phyloP scores from a whole-genome alignment of 2,888 invertebrate species.

The Panorpa germanica region DNA sequence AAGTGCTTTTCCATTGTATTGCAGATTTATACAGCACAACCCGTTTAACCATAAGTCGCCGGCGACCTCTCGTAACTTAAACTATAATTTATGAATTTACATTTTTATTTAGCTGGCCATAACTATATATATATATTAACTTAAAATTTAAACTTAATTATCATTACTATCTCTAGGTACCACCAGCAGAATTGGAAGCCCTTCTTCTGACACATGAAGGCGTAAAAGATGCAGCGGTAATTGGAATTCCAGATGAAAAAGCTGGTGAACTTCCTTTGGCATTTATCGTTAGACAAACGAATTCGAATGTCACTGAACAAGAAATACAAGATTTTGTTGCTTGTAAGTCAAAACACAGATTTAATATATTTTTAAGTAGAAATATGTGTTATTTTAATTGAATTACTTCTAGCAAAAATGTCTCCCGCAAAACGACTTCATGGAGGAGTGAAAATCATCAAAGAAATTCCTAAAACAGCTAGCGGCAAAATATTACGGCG shows the following conservation, averaged over 20 bases:
- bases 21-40: too few relatives aligned
- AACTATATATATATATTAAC: too few relatives aligned
- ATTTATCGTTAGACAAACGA: constrained; percentile 46
- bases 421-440: constrained; percentile 54
- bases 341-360: too few relatives aligned
- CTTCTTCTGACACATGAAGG: constrained; percentile 48
- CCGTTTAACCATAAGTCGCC: too few relatives aligned
- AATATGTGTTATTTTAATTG: background rate
- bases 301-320: constrained; percentile 27
- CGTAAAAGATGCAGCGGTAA: constrained; percentile 62
- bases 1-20: too few relatives aligned
- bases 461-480: constrained; percentile 57
- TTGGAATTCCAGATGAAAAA: constrained; percentile 51
- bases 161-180: too few relatives aligned
- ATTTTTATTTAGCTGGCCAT: too few relatives aligned
- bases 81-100: too few relatives aligned
- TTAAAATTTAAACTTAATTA: too few relatives aligned
- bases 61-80: too few relatives aligned
- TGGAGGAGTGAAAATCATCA: constrained; percentile 53
- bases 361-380: too few relatives aligned
- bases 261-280: constrained; percentile 62
- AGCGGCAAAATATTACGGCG: constrained; percentile 63
- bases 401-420: constrained; percentile 25
- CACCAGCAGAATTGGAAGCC: constrained; percentile 77
- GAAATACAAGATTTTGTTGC: constrained; percentile 37